Conservation (phyloP, 1,140 invertebrate species). For the Drosophila setifemur region DNA sequence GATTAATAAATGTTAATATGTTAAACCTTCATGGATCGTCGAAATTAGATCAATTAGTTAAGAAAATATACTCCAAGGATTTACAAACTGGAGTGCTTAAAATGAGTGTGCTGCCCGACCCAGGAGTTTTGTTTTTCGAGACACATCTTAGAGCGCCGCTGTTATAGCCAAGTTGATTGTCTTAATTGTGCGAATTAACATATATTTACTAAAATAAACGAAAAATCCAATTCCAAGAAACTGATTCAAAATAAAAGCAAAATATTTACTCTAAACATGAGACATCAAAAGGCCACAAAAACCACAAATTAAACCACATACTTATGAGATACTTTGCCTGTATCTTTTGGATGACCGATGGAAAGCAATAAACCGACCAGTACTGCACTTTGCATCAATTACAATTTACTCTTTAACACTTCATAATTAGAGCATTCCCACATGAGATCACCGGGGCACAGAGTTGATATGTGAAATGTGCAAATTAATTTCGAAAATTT, state of each 20-base stretch:
- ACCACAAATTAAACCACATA: conserved; percentile 3
- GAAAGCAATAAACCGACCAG: too few species aligned
- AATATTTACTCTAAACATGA: neutral
- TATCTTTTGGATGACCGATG: neutral
- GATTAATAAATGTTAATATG: conserved; percentile 53
- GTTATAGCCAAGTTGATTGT: conserved; percentile 18
- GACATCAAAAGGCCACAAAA: conserved; percentile 14
- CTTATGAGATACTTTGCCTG: neutral
- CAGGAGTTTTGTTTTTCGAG: conserved; percentile 18
- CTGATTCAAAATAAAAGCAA: conserved; percentile 37
- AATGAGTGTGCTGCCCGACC: conserved; percentile 1
- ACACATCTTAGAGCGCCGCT: neutral
- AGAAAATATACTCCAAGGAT: conserved; percentile 48
- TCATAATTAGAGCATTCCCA: conserved; percentile 40
- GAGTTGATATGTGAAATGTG: conserved; percentile 26
- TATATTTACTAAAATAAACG: conserved; percentile 38
- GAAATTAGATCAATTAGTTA: conserved; percentile 6
- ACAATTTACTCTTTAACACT: conserved; percentile 31
- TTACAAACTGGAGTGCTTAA: neutral
- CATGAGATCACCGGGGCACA: conserved; percentile 23
- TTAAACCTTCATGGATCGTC: conserved; percentile 32
- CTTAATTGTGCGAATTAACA: conserved; percentile 41
- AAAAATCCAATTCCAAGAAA: conserved; percentile 27
- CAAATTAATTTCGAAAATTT: conserved; percentile 57
- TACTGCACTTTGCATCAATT: conserved; percentile 35